phyloP scores from a whole-genome alignment of 2,113 vertebrate species.

The Hippocampus comes region DNA sequence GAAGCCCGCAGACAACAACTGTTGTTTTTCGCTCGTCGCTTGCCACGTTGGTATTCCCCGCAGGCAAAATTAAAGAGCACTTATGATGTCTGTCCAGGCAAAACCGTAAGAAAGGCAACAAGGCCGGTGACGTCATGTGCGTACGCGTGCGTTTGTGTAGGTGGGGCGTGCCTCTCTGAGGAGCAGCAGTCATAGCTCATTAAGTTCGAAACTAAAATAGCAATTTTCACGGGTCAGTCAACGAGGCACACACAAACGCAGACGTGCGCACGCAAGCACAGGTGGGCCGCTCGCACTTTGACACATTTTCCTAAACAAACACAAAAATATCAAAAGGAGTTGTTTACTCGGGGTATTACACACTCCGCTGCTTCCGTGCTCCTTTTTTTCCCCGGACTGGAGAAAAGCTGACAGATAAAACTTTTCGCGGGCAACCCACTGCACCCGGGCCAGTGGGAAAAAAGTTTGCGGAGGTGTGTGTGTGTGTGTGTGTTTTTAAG shows the following conservation, averaged over 20 bases:
- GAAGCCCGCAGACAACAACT: constrained; percentile 25
- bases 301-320: not conserved
- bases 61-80: constrained; percentile 44
- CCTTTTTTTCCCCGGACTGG: not conserved
- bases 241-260: constrained; percentile 6
- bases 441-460: constrained; percentile 2
- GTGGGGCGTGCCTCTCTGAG: constrained; percentile 45
- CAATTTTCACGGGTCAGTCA: constrained; percentile 52
- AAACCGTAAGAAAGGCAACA: constrained; percentile 30
- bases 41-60: constrained; percentile 12
- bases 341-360: constrained; percentile 4
- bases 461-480: not conserved
- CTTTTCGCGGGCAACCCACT: constrained; percentile 1
- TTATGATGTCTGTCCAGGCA: constrained; percentile 42
- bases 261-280: not conserved
- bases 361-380: not conserved
- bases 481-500: not conserved
- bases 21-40: constrained; percentile 23
- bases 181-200: constrained; percentile 62
- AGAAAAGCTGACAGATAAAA: not conserved
- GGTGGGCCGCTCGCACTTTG: not conserved
- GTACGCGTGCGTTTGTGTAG: constrained; percentile 32
- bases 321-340: not conserved
- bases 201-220: constrained; percentile 53
- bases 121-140: constrained; percentile 33